These are phyloP conservation scores for Cynoglossus semilaevis DNA, from an alignment of 2,113 vertebrate genomes.

Conservation along the genomic window DNA sequence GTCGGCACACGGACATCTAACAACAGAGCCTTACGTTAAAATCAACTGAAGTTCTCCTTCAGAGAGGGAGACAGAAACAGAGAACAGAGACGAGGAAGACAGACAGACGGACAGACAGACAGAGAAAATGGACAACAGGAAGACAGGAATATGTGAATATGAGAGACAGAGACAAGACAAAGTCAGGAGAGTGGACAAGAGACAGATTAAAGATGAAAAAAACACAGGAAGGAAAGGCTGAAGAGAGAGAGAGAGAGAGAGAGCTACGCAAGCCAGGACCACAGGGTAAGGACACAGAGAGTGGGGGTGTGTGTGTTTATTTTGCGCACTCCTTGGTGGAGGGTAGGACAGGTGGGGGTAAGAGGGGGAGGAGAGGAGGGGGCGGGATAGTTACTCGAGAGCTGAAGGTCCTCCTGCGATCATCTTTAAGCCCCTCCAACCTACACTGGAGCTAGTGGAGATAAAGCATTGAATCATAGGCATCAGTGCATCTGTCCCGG, in stretches of 20 bases:
- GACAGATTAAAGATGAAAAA: slow-evolving; percentile 32
- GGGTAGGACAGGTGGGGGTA: slow-evolving; percentile 38
- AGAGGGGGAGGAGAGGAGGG: slow-evolving; percentile 35
- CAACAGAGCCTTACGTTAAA: too few relatives aligned
- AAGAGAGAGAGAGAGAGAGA: slow-evolving; percentile 46
- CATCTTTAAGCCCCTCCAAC: slow-evolving; percentile 99
- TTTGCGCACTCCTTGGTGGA: slow-evolving; percentile 82
- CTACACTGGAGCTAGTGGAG: slow-evolving; percentile 98
- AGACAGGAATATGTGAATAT: background rate
- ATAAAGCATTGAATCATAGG: slow-evolving; percentile 80
- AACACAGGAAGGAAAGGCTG: slow-evolving; percentile 15
- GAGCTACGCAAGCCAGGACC: slow-evolving; percentile 61
- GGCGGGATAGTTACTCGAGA: slow-evolving; percentile 99
- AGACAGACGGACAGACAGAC: slow-evolving; percentile 47
- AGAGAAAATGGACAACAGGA: background rate
- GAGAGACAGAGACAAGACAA: background rate
- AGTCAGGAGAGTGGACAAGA: slow-evolving; percentile 45
- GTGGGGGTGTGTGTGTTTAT: slow-evolving; percentile 72
- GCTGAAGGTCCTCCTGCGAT: slow-evolving; percentile 99
- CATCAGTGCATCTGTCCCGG: slow-evolving; percentile 78
- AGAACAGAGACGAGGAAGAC: slow-evolving; percentile 39
- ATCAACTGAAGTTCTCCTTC: slow-evolving; percentile 8
- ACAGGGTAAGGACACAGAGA: slow-evolving; percentile 80
- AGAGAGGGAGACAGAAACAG: slow-evolving; percentile 48
- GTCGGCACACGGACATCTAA: too few relatives aligned